Base-by-base conservation (phyloP, 1,140 invertebrate genomes). In the Drosophila oshimai region DNA sequence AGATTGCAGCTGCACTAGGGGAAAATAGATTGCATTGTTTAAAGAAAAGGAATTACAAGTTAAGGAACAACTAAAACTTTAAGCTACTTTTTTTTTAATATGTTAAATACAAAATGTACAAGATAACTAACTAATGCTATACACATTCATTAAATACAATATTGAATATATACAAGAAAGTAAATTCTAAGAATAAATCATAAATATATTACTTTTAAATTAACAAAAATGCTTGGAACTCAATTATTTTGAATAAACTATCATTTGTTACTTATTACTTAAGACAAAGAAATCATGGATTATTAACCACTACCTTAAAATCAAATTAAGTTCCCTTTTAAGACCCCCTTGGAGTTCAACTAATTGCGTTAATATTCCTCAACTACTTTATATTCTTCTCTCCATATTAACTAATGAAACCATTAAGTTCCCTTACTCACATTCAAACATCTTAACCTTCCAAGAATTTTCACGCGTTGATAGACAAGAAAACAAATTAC, bases 401-500 rank as follows among this genome's bases (percentile, higher is more conserved):
- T 4, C n/a, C 3, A 10, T 9, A n/a, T 13, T 12, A 1, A 7
- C 6, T 12, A 50, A 65, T 47, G 12, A 41, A 41, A 31, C 18
- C 20, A 49, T 47, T 29, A 31, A 28, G 0, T 13, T n/a, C 7
- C 4, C 18, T 34, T 46, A 17, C 51, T 7, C 2, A 9, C 0
- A 6, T 18, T 13, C 12, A 3, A 28, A 10, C 20, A 3, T 10
- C 10, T 15, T 10, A 12, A 2, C 13, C 24, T 39, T 37, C 31
- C 18, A 12, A 12, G 24, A 37, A 61, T 61, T 18, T 41, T 20
- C n/a, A 49, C 13, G 61, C 33, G 15, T 49, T 20, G 58, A 13
- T 49, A 4, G 9, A 49, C 61, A 64, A 24, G n/a, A 20, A 13
- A 10, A 17, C 12, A 41, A 41, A 61, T 62, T 64, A n/a, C 28